These are phyloP conservation scores for Penaeus monodon DNA, from an alignment of 2,888 invertebrate species.

Conservation along the genomic window DNA sequence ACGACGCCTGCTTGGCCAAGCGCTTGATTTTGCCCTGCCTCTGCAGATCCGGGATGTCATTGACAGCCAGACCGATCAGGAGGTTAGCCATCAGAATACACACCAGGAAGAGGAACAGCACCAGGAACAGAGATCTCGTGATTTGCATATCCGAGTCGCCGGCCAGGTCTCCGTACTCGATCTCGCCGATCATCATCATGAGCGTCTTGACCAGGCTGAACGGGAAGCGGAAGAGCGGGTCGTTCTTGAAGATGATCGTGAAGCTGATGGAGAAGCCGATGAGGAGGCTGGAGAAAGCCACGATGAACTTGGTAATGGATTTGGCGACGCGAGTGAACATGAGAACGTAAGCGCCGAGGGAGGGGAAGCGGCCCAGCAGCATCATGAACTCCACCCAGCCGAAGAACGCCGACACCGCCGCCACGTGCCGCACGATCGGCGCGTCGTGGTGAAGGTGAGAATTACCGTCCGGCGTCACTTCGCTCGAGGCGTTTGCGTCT, in stretches of 20 bases:
- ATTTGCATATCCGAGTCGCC: constrained; percentile 3
- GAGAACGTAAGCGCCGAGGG: constrained; percentile 75
- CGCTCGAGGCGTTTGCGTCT: background rate
- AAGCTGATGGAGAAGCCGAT: constrained; percentile 75
- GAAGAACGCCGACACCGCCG: constrained; percentile 73
- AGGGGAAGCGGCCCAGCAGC: constrained; percentile 74
- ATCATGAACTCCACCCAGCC: constrained; percentile 76
- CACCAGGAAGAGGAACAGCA: constrained; percentile 74
- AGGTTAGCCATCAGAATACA: constrained; percentile 76
- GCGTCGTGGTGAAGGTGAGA: constrained; percentile 68
- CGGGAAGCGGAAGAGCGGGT: constrained; percentile 74
- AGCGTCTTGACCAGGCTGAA: constrained; percentile 74
- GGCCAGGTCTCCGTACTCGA: constrained; percentile 72
- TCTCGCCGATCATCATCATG: constrained; percentile 77
- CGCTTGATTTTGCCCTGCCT: constrained; percentile 74
- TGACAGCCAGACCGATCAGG: constrained; percentile 76
- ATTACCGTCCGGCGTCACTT: background rate
- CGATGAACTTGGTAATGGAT: constrained; percentile 74
- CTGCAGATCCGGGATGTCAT: constrained; percentile 75
- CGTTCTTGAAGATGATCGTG: constrained; percentile 74
- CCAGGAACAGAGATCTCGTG: constrained; percentile 72
- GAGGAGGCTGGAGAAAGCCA: constrained; percentile 72
- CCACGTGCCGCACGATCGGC: constrained; percentile 69
- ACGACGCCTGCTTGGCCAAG: constrained; percentile 73
- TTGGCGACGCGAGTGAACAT: constrained; percentile 77